These are phyloP conservation scores for Pseudopodoces humilis DNA, from an alignment of 2,113 vertebrate species.

Conservation along the genomic window DNA sequence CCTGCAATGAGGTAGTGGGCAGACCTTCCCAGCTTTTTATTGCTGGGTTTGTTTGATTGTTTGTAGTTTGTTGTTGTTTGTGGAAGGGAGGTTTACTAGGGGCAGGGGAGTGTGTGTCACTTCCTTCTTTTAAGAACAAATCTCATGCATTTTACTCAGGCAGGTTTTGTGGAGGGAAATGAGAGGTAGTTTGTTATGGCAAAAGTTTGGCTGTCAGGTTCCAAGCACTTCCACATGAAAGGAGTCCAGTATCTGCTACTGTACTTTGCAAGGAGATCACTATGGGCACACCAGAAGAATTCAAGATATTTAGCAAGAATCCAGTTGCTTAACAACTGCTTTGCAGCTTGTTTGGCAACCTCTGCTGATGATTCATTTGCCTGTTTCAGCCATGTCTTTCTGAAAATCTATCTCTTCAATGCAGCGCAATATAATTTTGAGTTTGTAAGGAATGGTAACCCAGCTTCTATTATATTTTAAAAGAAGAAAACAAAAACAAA, in stretches of 20 bases:
- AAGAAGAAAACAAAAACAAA: background rate
- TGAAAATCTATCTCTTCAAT: background rate
- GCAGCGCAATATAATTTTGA: background rate
- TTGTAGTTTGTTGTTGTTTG: background rate
- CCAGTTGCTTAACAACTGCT: background rate
- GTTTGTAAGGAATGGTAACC: background rate
- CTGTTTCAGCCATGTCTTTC: background rate
- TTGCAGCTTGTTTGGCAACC: background rate
- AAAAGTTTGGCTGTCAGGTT: background rate
- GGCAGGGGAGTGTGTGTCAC: background rate
- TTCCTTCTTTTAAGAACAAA: background rate
- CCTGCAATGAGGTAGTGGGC: background rate
- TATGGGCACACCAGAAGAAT: background rate
- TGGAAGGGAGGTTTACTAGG: rapidly evolving
- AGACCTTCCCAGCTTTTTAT: background rate
- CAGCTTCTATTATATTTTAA: background rate
- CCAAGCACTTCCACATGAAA: background rate
- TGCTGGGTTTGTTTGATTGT: background rate
- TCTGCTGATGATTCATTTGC: background rate
- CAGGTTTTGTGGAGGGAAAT: background rate
- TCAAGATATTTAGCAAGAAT: background rate
- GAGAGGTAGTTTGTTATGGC: background rate
- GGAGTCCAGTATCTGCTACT: background rate
- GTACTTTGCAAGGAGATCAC: background rate
- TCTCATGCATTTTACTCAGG: background rate